Evolutionary conservation across 35 echinoderm and acorn worm species (phyloP).

Genomic region (Apostichopus japonicus): DNA sequence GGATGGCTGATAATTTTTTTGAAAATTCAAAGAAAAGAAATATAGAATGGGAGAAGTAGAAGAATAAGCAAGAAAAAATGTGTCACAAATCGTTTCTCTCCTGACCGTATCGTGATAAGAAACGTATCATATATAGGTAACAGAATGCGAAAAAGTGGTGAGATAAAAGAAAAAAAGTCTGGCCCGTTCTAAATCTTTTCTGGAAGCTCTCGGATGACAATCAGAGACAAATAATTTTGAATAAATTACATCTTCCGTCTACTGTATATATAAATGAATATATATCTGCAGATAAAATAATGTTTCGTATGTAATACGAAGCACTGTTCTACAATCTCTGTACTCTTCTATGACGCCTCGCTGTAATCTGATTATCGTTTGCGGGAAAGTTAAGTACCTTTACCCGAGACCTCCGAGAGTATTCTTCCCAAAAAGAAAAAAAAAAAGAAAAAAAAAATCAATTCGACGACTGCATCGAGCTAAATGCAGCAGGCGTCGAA

Average conservation of each 20-base stretch:
- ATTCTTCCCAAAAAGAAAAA: background rate
- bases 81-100: too few relatives aligned
- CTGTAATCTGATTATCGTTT: background rate
- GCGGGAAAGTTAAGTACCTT: constrained; percentile 3
- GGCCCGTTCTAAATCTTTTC: too few relatives aligned
- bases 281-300: background rate
- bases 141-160: too few relatives aligned
- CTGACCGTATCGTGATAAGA: too few relatives aligned
- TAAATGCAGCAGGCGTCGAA: background rate
- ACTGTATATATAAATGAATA: too few relatives aligned
- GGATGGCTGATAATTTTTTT: too few relatives aligned
- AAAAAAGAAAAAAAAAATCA: background rate
- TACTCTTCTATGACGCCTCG: background rate
- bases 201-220: background rate
- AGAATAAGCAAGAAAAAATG: too few relatives aligned
- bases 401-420: background rate
- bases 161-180: too few relatives aligned
- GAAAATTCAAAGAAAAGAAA: too few relatives aligned
- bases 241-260: background rate
- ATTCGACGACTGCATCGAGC: background rate
- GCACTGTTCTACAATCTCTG: background rate
- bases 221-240: background rate
- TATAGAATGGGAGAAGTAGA: too few relatives aligned
- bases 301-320: background rate
- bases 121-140: too few relatives aligned